These are phyloP conservation scores for Anthopleura sola DNA, from an alignment of 64 coral and sea anemone species.

Conservation along the genomic window DNA sequence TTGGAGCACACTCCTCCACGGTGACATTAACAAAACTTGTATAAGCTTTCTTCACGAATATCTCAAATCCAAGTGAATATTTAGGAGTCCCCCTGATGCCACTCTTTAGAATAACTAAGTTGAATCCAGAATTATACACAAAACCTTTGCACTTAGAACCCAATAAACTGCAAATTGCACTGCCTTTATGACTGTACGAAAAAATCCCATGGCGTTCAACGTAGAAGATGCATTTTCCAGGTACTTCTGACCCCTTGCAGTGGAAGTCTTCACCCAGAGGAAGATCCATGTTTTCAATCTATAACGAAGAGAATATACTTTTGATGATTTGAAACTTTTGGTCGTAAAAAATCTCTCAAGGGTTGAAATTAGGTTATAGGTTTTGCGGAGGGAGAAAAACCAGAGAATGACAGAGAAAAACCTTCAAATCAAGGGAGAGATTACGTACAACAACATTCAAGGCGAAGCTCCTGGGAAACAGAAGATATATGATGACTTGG, in stretches of 20 bases:
- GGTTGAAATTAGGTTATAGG: no score
- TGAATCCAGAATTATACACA: constrained; percentile 29
- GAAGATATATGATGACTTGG: no score
- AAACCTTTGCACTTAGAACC: constrained; percentile 28
- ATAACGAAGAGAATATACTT: neutral
- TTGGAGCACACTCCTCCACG: constrained; percentile 24
- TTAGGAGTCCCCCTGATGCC: neutral
- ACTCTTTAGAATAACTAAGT: neutral
- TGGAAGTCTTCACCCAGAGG: neutral
- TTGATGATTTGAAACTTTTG: no score
- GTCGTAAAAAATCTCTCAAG: no score
- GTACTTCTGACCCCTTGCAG: neutral
- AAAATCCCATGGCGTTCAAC: neutral
- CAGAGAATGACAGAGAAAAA: no score
- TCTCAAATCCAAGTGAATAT: constrained; percentile 15
- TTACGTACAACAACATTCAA: no score
- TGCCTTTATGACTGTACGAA: neutral
- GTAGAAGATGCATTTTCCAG: constrained; percentile 4
- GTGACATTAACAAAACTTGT: neutral
- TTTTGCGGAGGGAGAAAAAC: no score
- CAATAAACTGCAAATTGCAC: neutral
- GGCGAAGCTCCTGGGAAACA: no score
- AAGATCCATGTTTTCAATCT: constrained; percentile 36
- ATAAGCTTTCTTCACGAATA: constrained; percentile 1
- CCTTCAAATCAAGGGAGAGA: no score